Percentiles rank a stretch among this genome's conserved stretches.
Evolutionary conservation across 2,888 invertebrate species (phyloP).

Genomic region (Erebia ligea): DNA sequence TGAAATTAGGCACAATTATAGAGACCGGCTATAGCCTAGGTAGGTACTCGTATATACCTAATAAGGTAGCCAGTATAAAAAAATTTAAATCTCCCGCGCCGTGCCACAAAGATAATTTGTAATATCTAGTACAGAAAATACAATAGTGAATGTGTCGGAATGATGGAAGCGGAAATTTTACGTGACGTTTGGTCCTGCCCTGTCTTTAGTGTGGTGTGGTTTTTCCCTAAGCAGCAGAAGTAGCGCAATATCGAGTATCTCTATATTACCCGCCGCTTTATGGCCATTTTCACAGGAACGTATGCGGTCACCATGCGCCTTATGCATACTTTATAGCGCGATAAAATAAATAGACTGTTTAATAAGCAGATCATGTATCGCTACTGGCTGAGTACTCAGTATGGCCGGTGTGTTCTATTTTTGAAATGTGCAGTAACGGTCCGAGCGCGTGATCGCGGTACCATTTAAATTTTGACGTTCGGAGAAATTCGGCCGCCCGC

Average conservation of each 20-base stretch:
- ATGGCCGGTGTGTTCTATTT: slow-evolving; percentile 81
- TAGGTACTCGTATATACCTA: too few species aligned
- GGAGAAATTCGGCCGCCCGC: slow-evolving; percentile 74
- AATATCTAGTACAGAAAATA: too few species aligned
- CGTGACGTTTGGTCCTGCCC: too few species aligned
- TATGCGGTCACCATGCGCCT: slow-evolving; percentile 57
- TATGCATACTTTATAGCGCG: slow-evolving; percentile 73
- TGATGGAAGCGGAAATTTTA: too few species aligned
- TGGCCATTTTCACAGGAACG: slow-evolving; percentile 55
- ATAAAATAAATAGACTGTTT: slow-evolving; percentile 78
- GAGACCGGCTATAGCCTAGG: too few species aligned
- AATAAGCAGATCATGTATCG: slow-evolving; percentile 74
- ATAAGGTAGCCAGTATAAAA: too few species aligned
- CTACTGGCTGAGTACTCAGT: slow-evolving; percentile 73
- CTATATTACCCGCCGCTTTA: slow-evolving; percentile 49
- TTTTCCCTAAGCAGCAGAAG: slow-evolving; percentile 9
- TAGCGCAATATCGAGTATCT: slow-evolving; percentile 41
- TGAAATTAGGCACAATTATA: too few species aligned
- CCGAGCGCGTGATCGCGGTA: slow-evolving; percentile 75
- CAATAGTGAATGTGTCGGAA: too few species aligned
- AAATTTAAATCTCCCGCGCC: too few species aligned
- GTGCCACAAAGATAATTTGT: too few species aligned
- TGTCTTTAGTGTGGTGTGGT: too few species aligned
- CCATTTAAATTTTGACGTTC: slow-evolving; percentile 77
- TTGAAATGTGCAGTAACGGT: slow-evolving; percentile 82